Conservation (phyloP, 1,140 invertebrate genomes). For the Drosophila nebulosa region DNA sequence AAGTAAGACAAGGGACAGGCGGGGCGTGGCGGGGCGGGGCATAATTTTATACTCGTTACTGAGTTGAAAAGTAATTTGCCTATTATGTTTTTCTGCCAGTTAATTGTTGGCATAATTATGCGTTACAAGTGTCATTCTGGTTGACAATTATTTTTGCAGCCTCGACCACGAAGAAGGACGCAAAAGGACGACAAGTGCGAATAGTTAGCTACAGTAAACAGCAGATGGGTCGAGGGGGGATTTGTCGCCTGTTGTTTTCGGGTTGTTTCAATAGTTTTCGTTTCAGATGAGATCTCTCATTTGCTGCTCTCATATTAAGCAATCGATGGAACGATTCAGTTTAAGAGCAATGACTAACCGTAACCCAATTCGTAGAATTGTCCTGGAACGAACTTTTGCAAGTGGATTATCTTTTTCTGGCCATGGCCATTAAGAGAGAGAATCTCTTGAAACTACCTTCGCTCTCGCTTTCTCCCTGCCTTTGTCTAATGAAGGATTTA, state of each 20-base stretch:
- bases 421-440: not conserved
- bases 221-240: not conserved
- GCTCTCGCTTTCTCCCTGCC: not conserved
- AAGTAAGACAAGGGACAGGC: slow-evolving; percentile 72
- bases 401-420: too few species aligned
- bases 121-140: slow-evolving; percentile 37
- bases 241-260: not conserved
- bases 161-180: too few species aligned
- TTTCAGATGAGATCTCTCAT: not conserved
- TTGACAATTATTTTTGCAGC: slow-evolving; percentile 15
- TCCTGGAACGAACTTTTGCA: too few species aligned
- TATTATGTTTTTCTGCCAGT: slow-evolving; percentile 39
- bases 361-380: too few species aligned
- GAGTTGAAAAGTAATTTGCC: not conserved
- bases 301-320: too few species aligned
- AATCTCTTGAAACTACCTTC: too few species aligned
- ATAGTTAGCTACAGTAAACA: not conserved
- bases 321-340: too few species aligned
- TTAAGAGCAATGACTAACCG: too few species aligned
- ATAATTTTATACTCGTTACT: slow-evolving; percentile 42
- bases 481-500: not conserved
- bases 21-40: not conserved
- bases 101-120: slow-evolving; percentile 63
- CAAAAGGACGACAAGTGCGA: not conserved
- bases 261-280: not conserved